phyloP scores from a whole-genome alignment of 2,797 vertebrate species.

The Vipera ursinii region DNA sequence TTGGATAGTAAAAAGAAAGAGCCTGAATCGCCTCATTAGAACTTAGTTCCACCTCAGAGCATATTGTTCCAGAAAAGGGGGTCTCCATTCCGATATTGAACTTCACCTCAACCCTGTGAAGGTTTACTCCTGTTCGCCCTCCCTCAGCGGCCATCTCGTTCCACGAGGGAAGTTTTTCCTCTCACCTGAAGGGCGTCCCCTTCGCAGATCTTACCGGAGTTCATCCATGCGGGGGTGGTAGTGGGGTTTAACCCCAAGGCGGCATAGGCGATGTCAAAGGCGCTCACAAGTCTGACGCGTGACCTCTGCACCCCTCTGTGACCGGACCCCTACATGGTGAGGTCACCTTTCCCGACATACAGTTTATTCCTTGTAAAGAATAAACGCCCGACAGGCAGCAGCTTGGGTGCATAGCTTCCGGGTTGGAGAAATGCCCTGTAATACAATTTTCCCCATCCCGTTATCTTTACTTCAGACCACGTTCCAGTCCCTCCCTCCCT shows the following conservation, averaged over 20 bases:
- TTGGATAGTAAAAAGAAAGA: background rate
- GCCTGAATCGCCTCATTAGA: background rate
- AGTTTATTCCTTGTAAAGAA: background rate
- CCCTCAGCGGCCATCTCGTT: background rate
- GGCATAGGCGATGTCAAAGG: background rate
- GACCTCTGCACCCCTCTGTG: background rate
- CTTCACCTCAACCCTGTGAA: background rate
- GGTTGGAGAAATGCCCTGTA: no score
- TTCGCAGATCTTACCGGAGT: background rate
- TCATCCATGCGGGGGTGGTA: background rate
- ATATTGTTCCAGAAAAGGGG: background rate
- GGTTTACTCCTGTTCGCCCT: background rate
- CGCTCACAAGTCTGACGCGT: background rate
- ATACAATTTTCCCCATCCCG: background rate
- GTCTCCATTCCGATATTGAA: background rate
- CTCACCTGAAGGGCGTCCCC: background rate
- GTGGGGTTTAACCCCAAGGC: no score
- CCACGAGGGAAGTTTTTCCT: background rate
- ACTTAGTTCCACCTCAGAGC: background rate
- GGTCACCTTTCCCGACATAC: background rate
- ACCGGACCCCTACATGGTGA: background rate
- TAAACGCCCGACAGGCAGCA: background rate
- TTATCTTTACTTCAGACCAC: background rate
- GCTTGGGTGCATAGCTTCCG: background rate
- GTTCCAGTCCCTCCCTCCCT: background rate